Base-by-base conservation (phyloP, 2,113 vertebrate species). In the Lynx canadensis region DNA sequence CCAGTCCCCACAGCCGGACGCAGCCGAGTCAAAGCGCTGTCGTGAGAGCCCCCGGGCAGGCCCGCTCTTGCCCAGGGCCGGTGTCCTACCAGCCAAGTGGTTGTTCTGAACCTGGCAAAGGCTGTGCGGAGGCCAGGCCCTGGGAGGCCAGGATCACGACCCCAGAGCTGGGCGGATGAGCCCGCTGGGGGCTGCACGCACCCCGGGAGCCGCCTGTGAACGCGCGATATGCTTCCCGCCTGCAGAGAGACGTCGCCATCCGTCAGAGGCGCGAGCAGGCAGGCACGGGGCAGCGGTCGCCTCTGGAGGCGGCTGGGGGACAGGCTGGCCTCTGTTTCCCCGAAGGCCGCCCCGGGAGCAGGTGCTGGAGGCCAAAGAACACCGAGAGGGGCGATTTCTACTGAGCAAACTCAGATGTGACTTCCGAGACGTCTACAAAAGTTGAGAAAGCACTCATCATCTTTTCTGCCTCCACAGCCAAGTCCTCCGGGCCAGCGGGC, bases 201-300 rank as follows among this genome's bases (percentile, higher is more conserved):
- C 23, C 55, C 10, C 9, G 0, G 41, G 69, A 71, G 60, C 45
- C 41, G 0, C 0, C 55, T 11, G 0, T 0, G 41, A 50, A 36
- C 73, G 7, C 0, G 0, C 1, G 23, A 13, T 5, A 0, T 0
- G 1, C 38, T 2, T 71, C 41, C 0, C 0, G 0, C 29, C 48
- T 5, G 74, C 29, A 5, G 65, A 7, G 36, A 27, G 10, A 1
- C 0, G 3, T n/a, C n/a, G 66, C 74, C 57, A 13, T 4, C n/a
- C 13, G 0, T 14, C 52, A n/a, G 68, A 27, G n/a, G 9, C 4
- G 41, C 9, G 0, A 33, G 36, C 36, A 1, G 69, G 52, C 1
- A 0, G 5, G 45, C 7, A 25, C 41, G 41, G 11, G 76, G 57
- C n/a, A 2, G 0, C 0, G 2, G 5, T n/a, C 0, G 19, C 31